Evolutionary conservation across 2,888 invertebrate genomes (phyloP), one percentile per base, ranked within the genome.

Genomic region (Lochmaea crataegi): DNA sequence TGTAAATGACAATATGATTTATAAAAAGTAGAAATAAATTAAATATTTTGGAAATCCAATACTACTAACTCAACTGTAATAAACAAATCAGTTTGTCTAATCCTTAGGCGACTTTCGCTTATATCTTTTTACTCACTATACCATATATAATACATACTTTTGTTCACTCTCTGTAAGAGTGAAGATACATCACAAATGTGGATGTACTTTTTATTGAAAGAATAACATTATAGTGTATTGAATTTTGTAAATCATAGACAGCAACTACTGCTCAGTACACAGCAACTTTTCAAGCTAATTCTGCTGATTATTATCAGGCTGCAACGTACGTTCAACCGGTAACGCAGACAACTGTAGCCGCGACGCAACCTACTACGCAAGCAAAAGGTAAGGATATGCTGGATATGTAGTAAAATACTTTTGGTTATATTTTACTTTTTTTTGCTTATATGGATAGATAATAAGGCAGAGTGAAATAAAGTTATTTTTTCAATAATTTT

Each of bases 361-460:
- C 89, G 74, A 88, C 89, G 74, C 90, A 90, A 84, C 87, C 90
- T 58, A 88, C 86, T 32, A 86, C 87, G 18, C 87, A 87, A 82
- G 85, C 91, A 80, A 91, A 91, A 86, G 91, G 90, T 91, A 87
- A 88, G 90, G 88, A 58, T 56, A 16, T 16, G 16, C n/a, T 48
- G 14, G n/a, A n/a, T 48, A 48, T 18, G 18, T 18, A 53, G 16
- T 53, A 10, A 53, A 16, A 10, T 53, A 53, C 2, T 18, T 7
- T 53, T 48, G 48, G 7, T 32, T 32, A 32, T 6, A 32, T 32
- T 32, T 5, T 48, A 48, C n/a, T n/a, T 48, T 48, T 48, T 45
- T 48, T n/a, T 48, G 48, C n/a, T 48, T 48, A 48, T 6, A 14
- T 32, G 7, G 32, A 32, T 32, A 32, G 32, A 32, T 32, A 18